Evolutionary conservation across 2,888 invertebrate species (phyloP).

Genomic region (Oscheius sp.): DNA sequence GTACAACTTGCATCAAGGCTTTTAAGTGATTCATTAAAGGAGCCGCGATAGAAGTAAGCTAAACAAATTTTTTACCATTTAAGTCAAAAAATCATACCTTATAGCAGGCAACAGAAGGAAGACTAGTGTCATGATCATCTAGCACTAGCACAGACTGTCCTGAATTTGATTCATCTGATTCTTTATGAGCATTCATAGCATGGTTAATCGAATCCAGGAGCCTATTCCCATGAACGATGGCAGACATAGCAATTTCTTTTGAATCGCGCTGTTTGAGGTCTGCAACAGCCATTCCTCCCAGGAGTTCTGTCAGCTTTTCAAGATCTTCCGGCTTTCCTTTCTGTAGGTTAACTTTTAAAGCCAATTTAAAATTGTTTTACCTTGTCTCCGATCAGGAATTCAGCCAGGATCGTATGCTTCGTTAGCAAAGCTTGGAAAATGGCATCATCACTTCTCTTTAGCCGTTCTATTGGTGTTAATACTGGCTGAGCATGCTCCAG

Average conservation of each 20-base stretch:
- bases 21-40: conserved; percentile 70
- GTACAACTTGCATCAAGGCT: conserved; percentile 65
- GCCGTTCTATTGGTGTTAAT: conserved; percentile 71
- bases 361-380: conserved; percentile 29
- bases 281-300: conserved; percentile 86
- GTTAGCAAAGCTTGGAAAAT: conserved; percentile 64
- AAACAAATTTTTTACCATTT: not conserved
- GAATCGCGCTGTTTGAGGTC: conserved; percentile 70
- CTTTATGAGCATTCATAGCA: conserved; percentile 53
- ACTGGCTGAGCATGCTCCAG: conserved; percentile 71
- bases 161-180: conserved; percentile 46
- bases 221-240: conserved; percentile 71
- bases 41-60: conserved; percentile 67
- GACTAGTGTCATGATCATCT: conserved; percentile 49
- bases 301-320: conserved; percentile 83
- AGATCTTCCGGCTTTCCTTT: conserved; percentile 58
- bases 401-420: conserved; percentile 64
- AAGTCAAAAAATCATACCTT: conserved; percentile 32
- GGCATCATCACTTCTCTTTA: conserved; percentile 70
- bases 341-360: conserved; percentile 34
- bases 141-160: conserved; percentile 44
- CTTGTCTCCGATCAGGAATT: conserved; percentile 53
- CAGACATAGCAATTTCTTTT: conserved; percentile 67
- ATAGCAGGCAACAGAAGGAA: conserved; percentile 68
- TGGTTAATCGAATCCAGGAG: conserved; percentile 65